Base-by-base conservation (phyloP, 2,113 vertebrate genomes). In the Fulica atra region DNA sequence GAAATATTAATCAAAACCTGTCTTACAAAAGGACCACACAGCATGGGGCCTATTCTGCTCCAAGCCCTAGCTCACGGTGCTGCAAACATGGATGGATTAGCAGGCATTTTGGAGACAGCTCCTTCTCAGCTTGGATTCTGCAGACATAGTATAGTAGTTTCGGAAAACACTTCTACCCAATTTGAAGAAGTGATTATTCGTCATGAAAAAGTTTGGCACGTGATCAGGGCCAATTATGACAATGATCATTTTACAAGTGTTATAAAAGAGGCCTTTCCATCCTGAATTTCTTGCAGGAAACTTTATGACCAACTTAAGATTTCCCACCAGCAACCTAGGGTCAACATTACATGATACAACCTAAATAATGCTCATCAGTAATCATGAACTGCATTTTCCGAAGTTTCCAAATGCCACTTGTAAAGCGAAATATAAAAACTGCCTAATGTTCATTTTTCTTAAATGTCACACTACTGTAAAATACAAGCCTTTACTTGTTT, bases 201-300 rank as follows among this genome's bases (percentile, higher is more conserved):
- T 94, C 80, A 95, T 85, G 77, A 88, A 90, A 96, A 92, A 81
- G 81, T 78, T 95, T 83, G 96, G 73, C 64, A 50, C 7, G 15
- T 83, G 93, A 91, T 94, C 71, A 94, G 92, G 85, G 77, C 44
- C 60, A 91, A 35, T 91, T 82, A 92, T 74, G 81, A 79, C 15
- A 17, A 88, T 4, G 24, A 83, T 83, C 46, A 78, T 89, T 96
- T 95, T 65, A 86, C 35, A 76, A 25, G 81, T 88, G 42, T 94
- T 94, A 71, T 93, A 90, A 87, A 93, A 93, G 77, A 92, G 79
- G 61, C 33, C 70, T 86, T 94, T 90, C 89, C 76, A 63, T 91
- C 90, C 71, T 87, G 60, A 19, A 48, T 84, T 95, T 89, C 84
- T 86, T 97, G 61, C 64, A 78, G 66, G 93, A 96, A 96, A 93